phyloP scores from a whole-genome alignment of 2,113 vertebrate genomes.

The Anolis carolinensis region DNA sequence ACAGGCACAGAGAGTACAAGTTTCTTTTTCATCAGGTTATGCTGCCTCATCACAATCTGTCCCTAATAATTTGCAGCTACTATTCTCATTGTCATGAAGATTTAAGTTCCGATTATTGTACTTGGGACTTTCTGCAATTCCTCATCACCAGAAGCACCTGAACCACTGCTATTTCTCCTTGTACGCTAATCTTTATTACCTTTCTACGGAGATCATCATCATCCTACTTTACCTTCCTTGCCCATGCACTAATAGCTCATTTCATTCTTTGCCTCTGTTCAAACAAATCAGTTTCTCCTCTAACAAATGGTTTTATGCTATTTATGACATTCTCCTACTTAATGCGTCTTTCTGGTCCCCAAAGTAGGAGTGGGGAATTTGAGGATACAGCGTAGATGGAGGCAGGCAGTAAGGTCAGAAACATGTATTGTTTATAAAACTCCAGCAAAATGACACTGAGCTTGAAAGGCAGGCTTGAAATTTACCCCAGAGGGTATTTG shows the following conservation, averaged over 20 bases:
- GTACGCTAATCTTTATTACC: constrained; percentile 5
- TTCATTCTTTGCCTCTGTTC: background rate
- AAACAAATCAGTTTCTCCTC: background rate
- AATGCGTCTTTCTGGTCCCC: background rate
- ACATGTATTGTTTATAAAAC: background rate
- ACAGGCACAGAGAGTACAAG: constrained; percentile 3
- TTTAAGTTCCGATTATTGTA: background rate
- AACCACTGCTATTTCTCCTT: background rate
- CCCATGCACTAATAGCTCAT: background rate
- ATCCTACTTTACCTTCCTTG: background rate
- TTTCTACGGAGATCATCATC: background rate
- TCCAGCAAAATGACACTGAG: background rate
- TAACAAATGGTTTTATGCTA: background rate
- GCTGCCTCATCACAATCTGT: constrained; percentile 37
- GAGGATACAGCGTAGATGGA: background rate
- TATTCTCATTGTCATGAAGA: constrained; percentile 22
- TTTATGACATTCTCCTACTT: background rate
- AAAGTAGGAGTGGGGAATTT: background rate
- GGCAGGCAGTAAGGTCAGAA: background rate
- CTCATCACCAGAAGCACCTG: constrained; percentile 20
- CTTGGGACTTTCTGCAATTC: background rate
- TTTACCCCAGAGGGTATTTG: background rate
- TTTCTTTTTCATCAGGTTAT: background rate
- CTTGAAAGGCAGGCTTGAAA: background rate
- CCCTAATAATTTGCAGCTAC: constrained; percentile 39